Base-by-base conservation (phyloP, 2,797 vertebrate species). In the Novumbra hubbsi region DNA sequence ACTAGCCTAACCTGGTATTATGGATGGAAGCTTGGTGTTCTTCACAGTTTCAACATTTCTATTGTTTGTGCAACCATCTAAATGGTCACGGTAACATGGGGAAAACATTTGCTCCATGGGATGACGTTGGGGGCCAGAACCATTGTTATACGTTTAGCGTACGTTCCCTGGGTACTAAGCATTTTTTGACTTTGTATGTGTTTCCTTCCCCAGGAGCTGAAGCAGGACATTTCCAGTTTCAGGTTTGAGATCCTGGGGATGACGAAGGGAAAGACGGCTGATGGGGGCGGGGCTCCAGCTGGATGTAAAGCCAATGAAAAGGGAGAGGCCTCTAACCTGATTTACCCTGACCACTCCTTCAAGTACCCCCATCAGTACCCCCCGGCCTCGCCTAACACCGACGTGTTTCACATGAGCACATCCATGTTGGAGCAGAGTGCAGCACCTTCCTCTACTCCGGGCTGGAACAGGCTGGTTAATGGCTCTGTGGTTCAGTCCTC, bases 141-240 rank as follows among this genome's bases (percentile, higher is more conserved):
- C 32, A 2, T n/a, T 38, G 3, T 38, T 38, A 38, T 38, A 38
- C 34, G 3, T 38, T 3, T 45, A 45, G 11, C 24, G 21, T 11
- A 57, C 11, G n/a, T 57, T n/a, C 55, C 17, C 55, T 21, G n/a
- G n/a, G n/a, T 9, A 57, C 27, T 50, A 6, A 50, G 32, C 8
- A 65, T 73, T 15, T 64, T 17, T 78, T 71, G 4, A 65, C 30
- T 81, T 77, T 76, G 8, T 76, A 49, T 21, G 55, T 60, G 55
- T 60, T 60, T 60, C 55, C 69, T 72, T 72, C 78, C 48, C 74
- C 68, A 99, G 98, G 98, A 99, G 83, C 92, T 99, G 64, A 99
- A 99, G 82, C 98, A 99, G 86, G 96, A 99, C 85, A 99, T 99
- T 87, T 99, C 97, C 74, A 99, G 98, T 78, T 99, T 99, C 88